Evolutionary conservation across 2,888 invertebrate genomes (phyloP).

Genomic region (Blastobasis adustella): DNA sequence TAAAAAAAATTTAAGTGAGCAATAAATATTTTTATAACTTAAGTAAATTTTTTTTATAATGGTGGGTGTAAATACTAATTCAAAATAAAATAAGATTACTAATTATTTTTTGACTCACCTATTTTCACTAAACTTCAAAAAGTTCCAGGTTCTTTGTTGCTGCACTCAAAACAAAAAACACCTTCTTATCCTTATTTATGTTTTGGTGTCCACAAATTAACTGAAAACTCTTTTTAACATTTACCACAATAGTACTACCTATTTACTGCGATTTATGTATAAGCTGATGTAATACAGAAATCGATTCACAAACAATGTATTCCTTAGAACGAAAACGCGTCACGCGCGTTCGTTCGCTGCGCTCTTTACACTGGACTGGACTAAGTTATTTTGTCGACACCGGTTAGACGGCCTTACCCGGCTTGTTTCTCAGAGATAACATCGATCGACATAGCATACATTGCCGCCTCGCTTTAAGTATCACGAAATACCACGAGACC

Average conservation of each 20-base stretch:
- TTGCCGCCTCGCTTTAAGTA: constrained; percentile 22
- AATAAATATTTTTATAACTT: too few relatives aligned
- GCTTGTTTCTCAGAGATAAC: constrained; percentile 19
- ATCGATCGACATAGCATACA: constrained; percentile 30
- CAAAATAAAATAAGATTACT: too few relatives aligned
- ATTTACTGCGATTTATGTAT: background rate
- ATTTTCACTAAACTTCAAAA: too few relatives aligned
- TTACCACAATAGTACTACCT: background rate
- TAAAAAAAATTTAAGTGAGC: too few relatives aligned
- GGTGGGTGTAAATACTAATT: too few relatives aligned
- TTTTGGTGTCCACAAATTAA: too few relatives aligned
- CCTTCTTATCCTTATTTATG: too few relatives aligned
- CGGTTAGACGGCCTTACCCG: constrained; percentile 18
- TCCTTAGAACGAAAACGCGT: constrained; percentile 7
- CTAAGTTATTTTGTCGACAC: constrained; percentile 56
- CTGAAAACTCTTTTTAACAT: background rate
- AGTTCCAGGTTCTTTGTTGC: too few relatives aligned
- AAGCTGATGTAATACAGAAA: background rate
- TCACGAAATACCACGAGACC: background rate
- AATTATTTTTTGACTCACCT: too few relatives aligned
- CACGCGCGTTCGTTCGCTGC: constrained; percentile 37
- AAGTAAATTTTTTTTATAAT: too few relatives aligned
- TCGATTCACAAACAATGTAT: constrained; percentile 16
- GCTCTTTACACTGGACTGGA: constrained; percentile 46
- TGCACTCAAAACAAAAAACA: too few relatives aligned